phyloP scores from a whole-genome alignment of 2,113 vertebrate species.

The Xenopus borealis region DNA sequence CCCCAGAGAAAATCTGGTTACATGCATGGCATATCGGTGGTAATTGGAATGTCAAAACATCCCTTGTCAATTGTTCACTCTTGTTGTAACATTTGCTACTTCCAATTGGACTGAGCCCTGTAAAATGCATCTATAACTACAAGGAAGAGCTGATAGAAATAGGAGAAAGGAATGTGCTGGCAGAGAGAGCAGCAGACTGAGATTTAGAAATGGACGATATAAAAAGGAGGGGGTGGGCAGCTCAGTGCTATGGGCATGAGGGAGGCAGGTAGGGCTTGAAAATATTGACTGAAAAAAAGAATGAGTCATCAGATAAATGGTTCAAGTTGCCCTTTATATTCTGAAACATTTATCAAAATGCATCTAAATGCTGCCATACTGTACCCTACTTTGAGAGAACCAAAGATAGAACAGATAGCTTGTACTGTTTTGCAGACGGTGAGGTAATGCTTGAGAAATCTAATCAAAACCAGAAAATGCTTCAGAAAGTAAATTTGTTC shows the following conservation, averaged over 20 bases:
- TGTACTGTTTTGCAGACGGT: too few relatives aligned
- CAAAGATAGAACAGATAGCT: too few relatives aligned
- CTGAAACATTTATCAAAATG: too few relatives aligned
- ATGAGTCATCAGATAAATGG: too few relatives aligned
- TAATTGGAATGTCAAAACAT: constrained; percentile 14
- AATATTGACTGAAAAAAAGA: too few relatives aligned
- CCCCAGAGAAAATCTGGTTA: neutral
- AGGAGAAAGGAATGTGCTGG: constrained; percentile 24
- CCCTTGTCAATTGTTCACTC: constrained; percentile 6
- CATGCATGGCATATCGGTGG: neutral
- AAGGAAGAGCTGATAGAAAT: constrained; percentile 21
- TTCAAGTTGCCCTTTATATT: too few relatives aligned
- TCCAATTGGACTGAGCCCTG: neutral
- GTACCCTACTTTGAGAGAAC: too few relatives aligned
- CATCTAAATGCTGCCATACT: too few relatives aligned
- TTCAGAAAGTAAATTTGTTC: too few relatives aligned
- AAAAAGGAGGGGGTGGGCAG: neutral
- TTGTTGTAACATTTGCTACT: constrained; percentile 6
- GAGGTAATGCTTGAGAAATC: too few relatives aligned
- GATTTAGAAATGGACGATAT: neutral
- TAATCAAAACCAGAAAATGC: too few relatives aligned
- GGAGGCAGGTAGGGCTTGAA: too few relatives aligned
- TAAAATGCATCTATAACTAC: neutral
- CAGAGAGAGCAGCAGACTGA: constrained; percentile 15
- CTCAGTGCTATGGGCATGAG: neutral